Base-by-base conservation (phyloP, 2,113 vertebrate genomes). In the Smithornis capensis region DNA sequence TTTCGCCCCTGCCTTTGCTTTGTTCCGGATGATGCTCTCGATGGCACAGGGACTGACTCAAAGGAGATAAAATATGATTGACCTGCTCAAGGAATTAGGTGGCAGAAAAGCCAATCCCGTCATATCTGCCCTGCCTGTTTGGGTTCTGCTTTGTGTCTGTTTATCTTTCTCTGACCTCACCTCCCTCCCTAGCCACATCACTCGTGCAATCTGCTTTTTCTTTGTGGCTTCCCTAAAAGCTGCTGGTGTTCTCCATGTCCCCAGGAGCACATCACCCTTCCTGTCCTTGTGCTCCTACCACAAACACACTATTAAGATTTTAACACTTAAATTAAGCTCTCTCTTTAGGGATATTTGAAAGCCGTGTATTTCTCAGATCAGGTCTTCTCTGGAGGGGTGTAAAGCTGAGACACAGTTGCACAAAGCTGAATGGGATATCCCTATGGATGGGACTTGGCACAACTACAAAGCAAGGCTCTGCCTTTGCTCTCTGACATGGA, bases 31-130 rank as follows among this genome's bases (percentile, higher is more conserved):
- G 81, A 42, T 93, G 84, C 62, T 93, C 87, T 91, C 77, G 7
- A 38, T 80, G 78, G 87, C 93, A 90, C 2, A 2, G 56, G 47
- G 63, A 13, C 73, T 75, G 88, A 42, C 88, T 89, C 86, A 87
- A 77, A 88, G 87, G 52, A 94, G 90, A 95, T 91, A 93, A 95
- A 91, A 83, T 45, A 64, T 88, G 93, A 93, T 81, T 94, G 95
- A 94, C 95, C 92, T 0, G 2, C 88, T 87, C 49, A 70, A 91
- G 81, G 87, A 92, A 91, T 87, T 74, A 94, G 89, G 59, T 60
- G 70, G 74, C 62, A 89, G 47, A 75, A 87, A 84, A 91, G 55
- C 3, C 17, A 14, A 60, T 95, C 65, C 56, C 75, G 55, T 27
- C 2, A 0, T 92, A 74, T 77, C 91, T 91, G n/a, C 57, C 50